Evolutionary conservation across 2,888 invertebrate species (phyloP).

Genomic region (Nowickia ferox): DNA sequence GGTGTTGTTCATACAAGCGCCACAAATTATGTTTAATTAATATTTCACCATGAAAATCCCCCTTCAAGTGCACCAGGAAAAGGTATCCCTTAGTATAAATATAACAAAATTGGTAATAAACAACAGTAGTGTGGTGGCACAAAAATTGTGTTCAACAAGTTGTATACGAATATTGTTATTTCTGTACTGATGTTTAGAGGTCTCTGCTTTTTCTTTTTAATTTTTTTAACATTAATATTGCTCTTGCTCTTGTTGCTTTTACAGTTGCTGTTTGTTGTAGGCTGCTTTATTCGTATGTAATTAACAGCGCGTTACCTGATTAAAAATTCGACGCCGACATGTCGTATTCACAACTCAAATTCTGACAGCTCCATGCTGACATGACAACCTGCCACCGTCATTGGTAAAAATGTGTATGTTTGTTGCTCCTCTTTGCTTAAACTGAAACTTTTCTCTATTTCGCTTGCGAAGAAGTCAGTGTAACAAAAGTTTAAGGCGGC

Average conservation of each 20-base stretch:
- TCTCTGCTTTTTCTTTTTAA: slow-evolving; percentile 28
- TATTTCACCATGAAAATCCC: slow-evolving; percentile 55
- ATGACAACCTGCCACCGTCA: slow-evolving; percentile 79
- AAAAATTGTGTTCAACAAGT: slow-evolving; percentile 46
- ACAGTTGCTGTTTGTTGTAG: slow-evolving; percentile 28
- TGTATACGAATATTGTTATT: slow-evolving; percentile 32
- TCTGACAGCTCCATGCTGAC: slow-evolving; percentile 80
- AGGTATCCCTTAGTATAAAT: background rate
- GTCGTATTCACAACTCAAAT: slow-evolving; percentile 77
- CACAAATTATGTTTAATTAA: slow-evolving; percentile 72
- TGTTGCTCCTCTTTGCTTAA: slow-evolving; percentile 17
- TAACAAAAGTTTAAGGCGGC: slow-evolving; percentile 65
- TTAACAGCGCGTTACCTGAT: slow-evolving; percentile 72
- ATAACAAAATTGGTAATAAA: slow-evolving; percentile 26
- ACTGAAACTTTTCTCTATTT: background rate
- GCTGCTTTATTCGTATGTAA: slow-evolving; percentile 63
- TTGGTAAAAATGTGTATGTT: slow-evolving; percentile 66
- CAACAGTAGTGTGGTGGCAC: slow-evolving; percentile 45
- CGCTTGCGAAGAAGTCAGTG: slow-evolving; percentile 12
- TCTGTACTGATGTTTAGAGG: slow-evolving; percentile 30
- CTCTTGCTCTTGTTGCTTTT: slow-evolving; percentile 27
- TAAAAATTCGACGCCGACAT: slow-evolving; percentile 73
- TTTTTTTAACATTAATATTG: slow-evolving; percentile 33
- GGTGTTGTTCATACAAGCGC: slow-evolving; percentile 63
- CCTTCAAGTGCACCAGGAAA: background rate